Base-by-base conservation (phyloP, 2,797 vertebrate species). In the Malacoctenus gilli region DNA sequence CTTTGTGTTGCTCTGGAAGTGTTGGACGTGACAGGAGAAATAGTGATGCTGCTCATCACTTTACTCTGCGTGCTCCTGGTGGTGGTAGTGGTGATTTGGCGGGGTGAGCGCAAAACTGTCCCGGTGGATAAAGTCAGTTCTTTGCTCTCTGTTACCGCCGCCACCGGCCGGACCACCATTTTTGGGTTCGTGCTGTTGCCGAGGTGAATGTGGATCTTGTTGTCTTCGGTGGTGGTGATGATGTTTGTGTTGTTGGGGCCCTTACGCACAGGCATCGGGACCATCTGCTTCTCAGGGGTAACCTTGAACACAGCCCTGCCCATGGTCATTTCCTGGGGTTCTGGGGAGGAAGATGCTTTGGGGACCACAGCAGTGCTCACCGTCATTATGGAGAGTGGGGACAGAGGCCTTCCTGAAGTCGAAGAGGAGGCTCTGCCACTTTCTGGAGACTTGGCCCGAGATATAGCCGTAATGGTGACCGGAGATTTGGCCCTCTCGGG, bases 151-250 rank as follows among this genome's bases (percentile, higher is more conserved):
- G 92, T 85, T 13, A 83, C 80, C 37, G 91, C 30, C 36, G 80
- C 79, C 60, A 93, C 70, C 0, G 95, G 94, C 32, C 94, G 91
- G 41, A 95, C 91, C 0, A 94, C 93, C 80, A 97, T 94, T 44
- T 95, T 89, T 1, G 95, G 91, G 28, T 84, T 84, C 0, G 70
- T 55, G 1, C 79, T 83, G 3, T 75, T 83, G 2, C 95, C 95
- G 30, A 97, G 78, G 75, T 99, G 96, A 84, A 98, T 98, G 69
- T 97, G 96, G 75, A 97, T 99, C 86, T 96, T 99, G 80, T 97
- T 99, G 79, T 99, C 96, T 2, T 99, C 96, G 1, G 95, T 96
- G 35, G 88, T 87, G 8, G 95, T 96, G 66, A 98, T 95, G 43
- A 95, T 95, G 74, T 91, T 96, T 13, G 92, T 82, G 1, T 92